Base-by-base conservation (phyloP, 2,888 invertebrate species). In the Drosophila prolongata region DNA sequence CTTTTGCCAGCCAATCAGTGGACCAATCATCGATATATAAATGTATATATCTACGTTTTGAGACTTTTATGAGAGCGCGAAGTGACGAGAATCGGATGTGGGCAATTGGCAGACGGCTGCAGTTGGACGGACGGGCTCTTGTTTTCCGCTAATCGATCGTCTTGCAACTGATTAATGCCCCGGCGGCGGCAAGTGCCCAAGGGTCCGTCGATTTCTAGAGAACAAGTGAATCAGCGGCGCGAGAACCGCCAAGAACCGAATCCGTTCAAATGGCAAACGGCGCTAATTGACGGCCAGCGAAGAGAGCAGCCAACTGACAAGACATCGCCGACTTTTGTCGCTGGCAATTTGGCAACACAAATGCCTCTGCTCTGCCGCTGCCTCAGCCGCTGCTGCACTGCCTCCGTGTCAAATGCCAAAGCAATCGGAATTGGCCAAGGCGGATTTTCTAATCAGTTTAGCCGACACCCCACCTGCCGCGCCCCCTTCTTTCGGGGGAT, bases 81-180 rank as follows among this genome's bases (percentile, higher is more conserved):
- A 13, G 62, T 27, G 35, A 35, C 30, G 14, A 42, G 44, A 71
- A 60, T 56, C 35, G 55, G 57, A 73, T 59, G 35, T 27, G 69
- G 62, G 27, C 38, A 34, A 49, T 34, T 19, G 65, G 47, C 57
- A 24, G 57, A 14, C 57, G 42, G 40, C 37, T 50, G 46, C 59
- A 54, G 67, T 66, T 68, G 64, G 71, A 79, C 68, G 67, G 67
- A 72, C 69, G 44, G 44, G 35, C 47, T 54, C 87, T 90, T 89
- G 90, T 89, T 89, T 87, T 89, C 90, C 87, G 84, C 84, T 86
- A 89, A 91, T 92, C 91, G 92, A 91, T 92, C 90, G 90, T 89
- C 89, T 89, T 89, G 90, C 90, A 89, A 91, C 91, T 92, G 92
- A 91, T 91, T 89, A 90, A 89, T 88, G 79, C 87, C 62, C 30